Base-by-base conservation (phyloP, 1,140 invertebrate genomes). In the Asobara japonica region DNA sequence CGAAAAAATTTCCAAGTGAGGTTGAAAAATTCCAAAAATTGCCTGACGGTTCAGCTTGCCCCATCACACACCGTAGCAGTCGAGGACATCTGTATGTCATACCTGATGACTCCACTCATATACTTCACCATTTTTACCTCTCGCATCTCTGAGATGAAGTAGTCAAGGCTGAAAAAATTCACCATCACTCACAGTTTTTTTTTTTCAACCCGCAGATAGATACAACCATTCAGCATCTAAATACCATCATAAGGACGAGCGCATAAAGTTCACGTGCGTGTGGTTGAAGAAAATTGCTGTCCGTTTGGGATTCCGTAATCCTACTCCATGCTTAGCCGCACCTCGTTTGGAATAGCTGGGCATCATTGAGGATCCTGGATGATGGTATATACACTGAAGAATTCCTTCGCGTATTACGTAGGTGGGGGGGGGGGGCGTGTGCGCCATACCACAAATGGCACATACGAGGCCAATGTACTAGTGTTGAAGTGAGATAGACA, bases 331-430 rank as follows among this genome's bases (percentile, higher is more conserved):
- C 51, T 56, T 56, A 25, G 51, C 51, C 51, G 51, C 51, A 71
- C 70, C 65, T 71, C 31, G 60, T 36, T 69, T 33, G 48, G 31
- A 29, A 48, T 48, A 68, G 27, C 29, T 20, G 18, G 38, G 41
- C n/a, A 16, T 36, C 65, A 45, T 29, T 48, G 30, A 29, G 41
- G 51, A 27, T 56, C 51, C 51, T 56, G 51, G 51, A 56, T 45
- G 41, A 45, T 56, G 51, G 51, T 56, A 22, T 68, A 48, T 68
- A 33, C 66, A 71, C 60, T n/a, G 48, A 66, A 27, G 75, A 73
- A 81, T 79, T 81, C 76, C 74, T 74, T 33, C 69, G 73, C 77
- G 77, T 77, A 77, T 79, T 67, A 74, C 74, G 73, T 48, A 25
- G 51, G 64, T 48, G 33, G 62, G 41, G 61, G 11, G 10, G 51